Evolutionary conservation across 2,113 vertebrate species (phyloP), one percentile per base, ranked within the genome.

Genomic region (Salminus brasiliensis): DNA sequence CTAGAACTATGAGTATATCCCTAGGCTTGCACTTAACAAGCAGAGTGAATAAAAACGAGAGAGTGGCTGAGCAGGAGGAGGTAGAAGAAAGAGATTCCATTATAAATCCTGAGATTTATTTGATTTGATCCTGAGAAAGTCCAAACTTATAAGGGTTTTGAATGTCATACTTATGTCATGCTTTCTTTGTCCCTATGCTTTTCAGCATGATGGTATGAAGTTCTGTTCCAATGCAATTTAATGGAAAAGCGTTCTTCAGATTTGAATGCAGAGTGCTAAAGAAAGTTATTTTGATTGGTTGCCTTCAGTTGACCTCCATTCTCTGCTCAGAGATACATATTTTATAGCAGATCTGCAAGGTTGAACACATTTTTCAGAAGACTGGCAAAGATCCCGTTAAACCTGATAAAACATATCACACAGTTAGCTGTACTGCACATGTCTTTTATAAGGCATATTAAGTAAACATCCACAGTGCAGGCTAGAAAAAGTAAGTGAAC

Each of bases 41-140:
- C 25, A 18, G 43, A 27, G 41, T 16, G 34, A 47, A 39, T 57
- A 43, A 67, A n/a, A 66, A 30, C 21, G 55, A 41, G 53, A 32
- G 41, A 53, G 30, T 49, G 43, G 12, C 0, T 5, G 49, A 25
- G 11, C 1, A 10, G 0, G 23, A 49, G 39, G 15, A 52, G 30
- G 36, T 49, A 63, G 21, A 71, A 68, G 49, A 77, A 77, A 68
- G 16, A 57, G 62, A 76, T 67, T 75, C 41, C 1, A 70, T 47
- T 60, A 70, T 23, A 68, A n/a, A 43, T n/a, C 13, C 27, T 41
- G 12, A 13, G 21, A 49, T 2, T 3, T 4, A 60, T 16, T 34
- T 47, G 11, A 55, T 25, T 55, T 30, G 4, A 76, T 2, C 39
- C 27, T 34, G 43, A 16, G 45, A 16, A 52, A n/a, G n/a, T 29